Evolutionary conservation across 2,113 vertebrate species (phyloP).

Genomic region (Heterochromis multidens): DNA sequence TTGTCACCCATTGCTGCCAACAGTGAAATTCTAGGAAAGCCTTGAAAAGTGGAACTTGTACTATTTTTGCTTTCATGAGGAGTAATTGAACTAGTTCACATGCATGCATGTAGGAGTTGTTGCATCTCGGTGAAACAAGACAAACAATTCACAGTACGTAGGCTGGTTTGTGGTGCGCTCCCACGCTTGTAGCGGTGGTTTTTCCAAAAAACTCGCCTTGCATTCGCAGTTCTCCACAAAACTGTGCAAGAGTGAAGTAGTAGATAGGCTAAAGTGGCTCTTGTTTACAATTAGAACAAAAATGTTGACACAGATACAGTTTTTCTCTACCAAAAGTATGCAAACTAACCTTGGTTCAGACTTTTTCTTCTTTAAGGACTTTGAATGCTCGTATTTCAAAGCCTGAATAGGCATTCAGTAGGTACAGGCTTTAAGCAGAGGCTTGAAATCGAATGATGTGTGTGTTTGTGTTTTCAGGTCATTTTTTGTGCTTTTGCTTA

Average conservation of each 20-base stretch:
- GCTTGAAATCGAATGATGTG: not conserved
- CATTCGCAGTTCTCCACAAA: not conserved
- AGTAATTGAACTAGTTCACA: not conserved
- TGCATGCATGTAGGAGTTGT: not conserved
- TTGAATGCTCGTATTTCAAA: not conserved
- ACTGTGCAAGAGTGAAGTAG: not conserved
- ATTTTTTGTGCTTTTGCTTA: no score
- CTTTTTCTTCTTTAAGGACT: not conserved
- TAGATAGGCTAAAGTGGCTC: not conserved
- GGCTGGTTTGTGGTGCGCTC: not conserved
- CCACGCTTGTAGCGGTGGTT: not conserved
- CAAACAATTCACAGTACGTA: not conserved
- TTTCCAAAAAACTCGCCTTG: not conserved
- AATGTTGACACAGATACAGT: not conserved
- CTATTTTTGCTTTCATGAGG: not conserved
- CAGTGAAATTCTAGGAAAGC: not conserved
- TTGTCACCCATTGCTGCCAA: not conserved
- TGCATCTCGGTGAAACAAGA: not conserved
- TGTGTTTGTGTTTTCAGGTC: not conserved
- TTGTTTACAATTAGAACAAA: not conserved
- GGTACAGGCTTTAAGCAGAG: not conserved
- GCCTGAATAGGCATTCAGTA: not conserved
- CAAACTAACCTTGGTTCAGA: not conserved
- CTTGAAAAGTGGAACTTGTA: not conserved
- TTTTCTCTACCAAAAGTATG: rapidly evolving